Conservation (phyloP, 1,140 invertebrate genomes). For the Dendroctonus ponderosae region DNA sequence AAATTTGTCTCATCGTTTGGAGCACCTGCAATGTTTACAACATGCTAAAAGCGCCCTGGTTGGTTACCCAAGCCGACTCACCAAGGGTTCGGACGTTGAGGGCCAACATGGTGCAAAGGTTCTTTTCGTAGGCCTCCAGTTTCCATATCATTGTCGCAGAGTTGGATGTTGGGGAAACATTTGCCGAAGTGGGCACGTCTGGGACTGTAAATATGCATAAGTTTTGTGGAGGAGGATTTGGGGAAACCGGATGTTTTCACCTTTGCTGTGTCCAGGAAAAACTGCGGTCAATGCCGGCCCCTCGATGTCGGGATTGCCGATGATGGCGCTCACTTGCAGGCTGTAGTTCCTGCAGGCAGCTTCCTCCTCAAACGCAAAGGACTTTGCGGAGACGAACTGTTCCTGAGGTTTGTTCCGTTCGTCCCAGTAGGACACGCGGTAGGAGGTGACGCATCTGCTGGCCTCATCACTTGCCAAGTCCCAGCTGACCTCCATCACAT, state of each 20-base stretch:
- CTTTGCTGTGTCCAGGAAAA: not conserved
- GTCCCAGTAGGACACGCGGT: conserved; percentile 18
- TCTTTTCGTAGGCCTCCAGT: not conserved
- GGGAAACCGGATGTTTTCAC: not conserved
- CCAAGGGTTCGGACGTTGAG: not conserved
- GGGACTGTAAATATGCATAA: not conserved
- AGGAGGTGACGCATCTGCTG: conserved; percentile 11
- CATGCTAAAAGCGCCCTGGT: not conserved
- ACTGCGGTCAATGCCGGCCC: not conserved
- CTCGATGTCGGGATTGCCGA: conserved; percentile 3
- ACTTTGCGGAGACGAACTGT: not conserved
- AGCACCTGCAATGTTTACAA: not conserved
- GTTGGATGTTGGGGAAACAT: not conserved
- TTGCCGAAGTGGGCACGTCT: not conserved
- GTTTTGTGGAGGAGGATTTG: not conserved
- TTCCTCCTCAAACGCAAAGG: not conserved
- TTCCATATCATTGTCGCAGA: conserved; percentile 8
- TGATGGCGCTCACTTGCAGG: conserved; percentile 15
- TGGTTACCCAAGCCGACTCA: not conserved
- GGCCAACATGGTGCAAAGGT: conserved; percentile 5
- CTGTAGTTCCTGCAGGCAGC: conserved; percentile 11
- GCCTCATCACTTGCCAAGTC: not conserved
- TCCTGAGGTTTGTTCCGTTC: conserved; percentile 8
- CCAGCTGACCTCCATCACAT: conserved; percentile 7
- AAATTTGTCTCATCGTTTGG: not conserved